Percentiles rank a stretch among this genome's conserved stretches.
Evolutionary conservation across 1,140 invertebrate genomes (phyloP).

Genomic region (Ganaspis sp.): DNA sequence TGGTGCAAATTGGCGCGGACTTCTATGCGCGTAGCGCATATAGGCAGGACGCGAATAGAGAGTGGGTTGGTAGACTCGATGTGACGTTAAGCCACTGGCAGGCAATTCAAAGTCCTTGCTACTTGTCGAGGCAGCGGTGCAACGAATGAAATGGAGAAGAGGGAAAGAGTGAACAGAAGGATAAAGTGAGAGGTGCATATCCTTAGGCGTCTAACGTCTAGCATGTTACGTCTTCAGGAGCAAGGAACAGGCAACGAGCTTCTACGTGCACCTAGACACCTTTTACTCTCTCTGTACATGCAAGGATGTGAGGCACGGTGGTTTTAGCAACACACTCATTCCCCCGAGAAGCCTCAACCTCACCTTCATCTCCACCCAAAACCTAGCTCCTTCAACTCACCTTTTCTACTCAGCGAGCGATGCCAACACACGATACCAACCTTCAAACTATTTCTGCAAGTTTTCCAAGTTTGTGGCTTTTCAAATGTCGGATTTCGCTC

Average conservation of each 20-base stretch:
- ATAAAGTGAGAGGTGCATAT: slow-evolving; percentile 37
- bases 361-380: no score
- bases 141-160: slow-evolving; percentile 52
- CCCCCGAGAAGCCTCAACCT: slow-evolving; percentile 64
- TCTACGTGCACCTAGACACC: slow-evolving; percentile 66
- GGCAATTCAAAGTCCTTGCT: slow-evolving; percentile 73
- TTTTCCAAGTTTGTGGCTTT: slow-evolving; percentile 6
- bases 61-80: slow-evolving; percentile 56
- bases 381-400: neutral
- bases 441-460: slow-evolving; percentile 2
- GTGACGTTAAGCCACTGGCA: slow-evolving; percentile 72
- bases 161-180: slow-evolving; percentile 28
- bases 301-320: slow-evolving; percentile 65
- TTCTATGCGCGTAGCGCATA: slow-evolving; percentile 59
- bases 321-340: slow-evolving; percentile 69
- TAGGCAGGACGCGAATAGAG: slow-evolving; percentile 39
- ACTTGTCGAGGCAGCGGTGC: slow-evolving; percentile 64
- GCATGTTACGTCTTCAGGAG: slow-evolving; percentile 67
- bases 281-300: slow-evolving; percentile 64
- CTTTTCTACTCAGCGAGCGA: neutral
- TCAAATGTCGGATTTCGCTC: neutral
- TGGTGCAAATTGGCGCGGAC: slow-evolving; percentile 73
- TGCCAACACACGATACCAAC: slow-evolving; percentile 5
- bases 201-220: slow-evolving; percentile 72
- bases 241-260: slow-evolving; percentile 68